A percentile compares a stretch with the other conserved stretches of the same genome.
These are phyloP conservation scores for Halictus ligatus DNA, from an alignment of 2,888 invertebrate genomes.

Conservation along the genomic window DNA sequence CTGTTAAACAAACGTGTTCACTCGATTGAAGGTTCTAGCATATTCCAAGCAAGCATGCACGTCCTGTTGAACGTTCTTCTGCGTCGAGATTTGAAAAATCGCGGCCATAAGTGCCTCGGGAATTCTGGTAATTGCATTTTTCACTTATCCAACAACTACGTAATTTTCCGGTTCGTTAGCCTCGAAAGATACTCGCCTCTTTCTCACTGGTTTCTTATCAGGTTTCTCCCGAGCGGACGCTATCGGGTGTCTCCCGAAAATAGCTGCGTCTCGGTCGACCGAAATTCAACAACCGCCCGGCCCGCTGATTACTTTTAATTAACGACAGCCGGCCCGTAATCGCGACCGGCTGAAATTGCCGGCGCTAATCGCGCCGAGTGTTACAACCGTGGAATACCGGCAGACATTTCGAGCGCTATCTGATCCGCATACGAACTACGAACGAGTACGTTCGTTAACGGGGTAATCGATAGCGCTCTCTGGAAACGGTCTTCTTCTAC, in stretches of 20 bases:
- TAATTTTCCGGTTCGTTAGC: neutral
- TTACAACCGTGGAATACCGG: constrained; percentile 8
- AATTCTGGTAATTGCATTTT: neutral
- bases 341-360: constrained; percentile 36
- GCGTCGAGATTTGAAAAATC: too few relatives aligned
- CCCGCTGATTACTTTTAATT: constrained; percentile 50
- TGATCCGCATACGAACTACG: constrained; percentile 27
- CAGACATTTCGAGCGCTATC: constrained; percentile 42
- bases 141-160: neutral
- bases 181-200: neutral
- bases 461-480: constrained; percentile 27
- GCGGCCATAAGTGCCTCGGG: neutral
- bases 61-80: too few relatives aligned
- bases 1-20: too few relatives aligned
- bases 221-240: neutral
- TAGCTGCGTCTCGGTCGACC: neutral
- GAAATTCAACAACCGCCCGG: constrained; percentile 11
- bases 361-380: constrained; percentile 33
- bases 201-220: neutral
- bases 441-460: constrained; percentile 30
- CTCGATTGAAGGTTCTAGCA: too few relatives aligned
- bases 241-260: neutral
- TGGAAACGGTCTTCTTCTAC: constrained; percentile 15
- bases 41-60: too few relatives aligned
- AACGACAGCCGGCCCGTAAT: constrained; percentile 36